Base-by-base conservation (phyloP, 1,140 invertebrate species). In the Drosophila mauritiana region DNA sequence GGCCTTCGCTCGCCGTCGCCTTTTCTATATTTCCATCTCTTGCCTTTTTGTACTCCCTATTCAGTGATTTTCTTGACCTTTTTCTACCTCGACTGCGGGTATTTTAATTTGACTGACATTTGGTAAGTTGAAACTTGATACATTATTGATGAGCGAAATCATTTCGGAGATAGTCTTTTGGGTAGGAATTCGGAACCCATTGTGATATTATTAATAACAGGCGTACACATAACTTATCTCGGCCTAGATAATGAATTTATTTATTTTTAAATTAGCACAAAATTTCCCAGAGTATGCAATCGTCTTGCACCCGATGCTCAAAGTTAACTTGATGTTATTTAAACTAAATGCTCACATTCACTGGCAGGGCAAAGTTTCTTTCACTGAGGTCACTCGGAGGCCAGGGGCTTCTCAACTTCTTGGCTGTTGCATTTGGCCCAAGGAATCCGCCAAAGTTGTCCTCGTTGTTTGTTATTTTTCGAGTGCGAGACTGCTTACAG, bases 391-490 rank as follows among this genome's bases (percentile, higher is more conserved):
- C 48, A 83, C n/a, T 20, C 27, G 31, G 31, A 10, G 31, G 31
- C 31, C 67, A 49, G 43, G 34, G 43, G 61, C 73, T 65, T 59
- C 37, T 27, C 62, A 68, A 63, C 70, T 55, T 80, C 65, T 55
- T 51, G 78, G 75, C 83, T 86, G 83, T 88, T 86, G 83, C 83
- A 83, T 88, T 59, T 65, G 51, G 64, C 64, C 64, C 51, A 4
- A 57, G 43, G 64, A 56, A 49, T 70, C 43, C 67, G 17, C 36
- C 52, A 25, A 70, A 70, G 51, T 70, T 70, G 27, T 37, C 7
- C 36, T 11, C 10, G 37, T 67, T 48, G 27, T 43, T 68, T 70
- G 43, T 55, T 57, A 57, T 70, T 70, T 69, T 70, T 56, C 69
- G 53, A 45, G 12, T 39, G 2, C 17, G 13, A 4, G n/a, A 7